Evolutionary conservation across 2,888 invertebrate genomes (phyloP), one percentile per base, ranked within the genome.

Genomic region (Julus scandinavius): DNA sequence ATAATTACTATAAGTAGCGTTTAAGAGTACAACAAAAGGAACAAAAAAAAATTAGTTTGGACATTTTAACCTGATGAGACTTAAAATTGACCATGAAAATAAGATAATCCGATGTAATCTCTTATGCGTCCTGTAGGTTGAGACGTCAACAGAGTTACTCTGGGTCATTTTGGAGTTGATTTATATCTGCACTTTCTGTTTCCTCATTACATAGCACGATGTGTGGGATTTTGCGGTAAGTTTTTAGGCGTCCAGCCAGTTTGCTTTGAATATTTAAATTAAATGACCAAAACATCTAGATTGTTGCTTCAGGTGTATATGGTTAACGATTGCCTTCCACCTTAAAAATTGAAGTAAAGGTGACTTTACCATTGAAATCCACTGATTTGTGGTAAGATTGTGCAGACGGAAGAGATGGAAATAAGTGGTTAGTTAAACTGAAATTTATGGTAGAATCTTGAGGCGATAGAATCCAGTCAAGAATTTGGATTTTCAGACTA

Each of bases 251-350:
- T 80, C 80, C 38, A 13, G 80, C 80, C 13, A 80, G 80, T 80
- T 80, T 80, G 80, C 80, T 38, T 80, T 80, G 80, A 80, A 80
- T 80, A 80, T 80, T 29, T 29, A 80, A 80, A 80, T 80, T 80
- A 80, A 80, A 38, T 38, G 29, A 13, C 80, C 80, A 80, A 38
- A 29, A 80, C 38, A 80, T 80, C 80, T 38, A 80, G 11, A 7
- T 80, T 80, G 80, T 20, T 80, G 29, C 38, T 80, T 0, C 2
- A 9, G 80, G 11, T 80, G 63, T 20, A 38, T 80, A 13, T 29
- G 80, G 80, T 72, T 29, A 72, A 72, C 72, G 72, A 72, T 80
- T 80, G 29, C 29, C 80, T 38, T 13, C 38, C 29, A 38, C 80
- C 38, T 45, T 80, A 13, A 80, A 80, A 13, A 13, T 80, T 54